Conservation (phyloP, 1,140 invertebrate genomes). For the Lucilia cuprina region DNA sequence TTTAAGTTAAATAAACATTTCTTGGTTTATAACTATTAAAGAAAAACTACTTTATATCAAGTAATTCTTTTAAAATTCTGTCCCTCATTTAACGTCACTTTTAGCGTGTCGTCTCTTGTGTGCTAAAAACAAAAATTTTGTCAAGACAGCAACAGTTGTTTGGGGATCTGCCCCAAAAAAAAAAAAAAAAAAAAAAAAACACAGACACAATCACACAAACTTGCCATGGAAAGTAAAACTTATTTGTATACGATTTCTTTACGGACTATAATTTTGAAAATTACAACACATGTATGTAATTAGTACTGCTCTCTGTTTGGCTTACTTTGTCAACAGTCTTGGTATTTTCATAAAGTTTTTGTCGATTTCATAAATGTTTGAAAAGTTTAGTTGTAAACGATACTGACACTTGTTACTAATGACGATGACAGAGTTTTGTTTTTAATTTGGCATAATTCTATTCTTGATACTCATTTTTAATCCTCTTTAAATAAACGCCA, state of each 20-base stretch:
- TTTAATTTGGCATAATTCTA: no score
- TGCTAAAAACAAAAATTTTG: not conserved
- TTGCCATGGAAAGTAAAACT: no score
- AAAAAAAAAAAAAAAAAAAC: no score
- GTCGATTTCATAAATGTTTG: no score
- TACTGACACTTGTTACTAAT: no score
- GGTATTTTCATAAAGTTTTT: no score
- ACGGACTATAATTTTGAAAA: not conserved
- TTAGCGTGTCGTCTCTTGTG: not conserved
- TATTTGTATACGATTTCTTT: not conserved
- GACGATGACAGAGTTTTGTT: no score
- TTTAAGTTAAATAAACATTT: not conserved
- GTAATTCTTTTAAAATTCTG: not conserved
- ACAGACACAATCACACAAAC: no score
- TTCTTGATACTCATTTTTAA: no score
- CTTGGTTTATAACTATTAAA: not conserved
- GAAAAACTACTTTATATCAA: not conserved
- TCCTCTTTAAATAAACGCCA: no score
- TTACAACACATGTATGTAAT: not conserved
- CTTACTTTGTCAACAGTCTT: no score
- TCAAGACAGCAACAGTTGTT: constrained; percentile 7
- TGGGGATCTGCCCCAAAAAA: not conserved
- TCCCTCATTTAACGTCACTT: not conserved
- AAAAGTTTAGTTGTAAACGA: no score
- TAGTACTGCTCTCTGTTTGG: not conserved